Evolutionary conservation across 2,113 vertebrate genomes (phyloP), one percentile per base, ranked within the genome.

Genomic region (Hymenochirus boettgeri): DNA sequence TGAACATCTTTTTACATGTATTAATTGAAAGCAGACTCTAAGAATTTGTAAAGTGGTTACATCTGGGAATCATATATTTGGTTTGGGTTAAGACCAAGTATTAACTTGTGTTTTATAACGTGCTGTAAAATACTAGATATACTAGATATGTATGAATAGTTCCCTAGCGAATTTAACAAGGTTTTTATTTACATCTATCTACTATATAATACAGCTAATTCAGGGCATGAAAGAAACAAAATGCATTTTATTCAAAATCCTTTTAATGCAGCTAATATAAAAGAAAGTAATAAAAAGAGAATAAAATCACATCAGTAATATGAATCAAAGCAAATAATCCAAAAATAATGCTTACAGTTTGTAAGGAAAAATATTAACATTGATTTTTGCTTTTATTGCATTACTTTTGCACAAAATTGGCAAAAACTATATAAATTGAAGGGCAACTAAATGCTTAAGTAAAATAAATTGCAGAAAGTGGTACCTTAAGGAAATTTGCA

Each of bases 111-210:
- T 51, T 69, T 60, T 60, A 59, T 42, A 60, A 60, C 11, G 46
- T 51, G 57, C 65, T 53, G 33, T 67, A 59, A 67, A 66, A 59
- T 39, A 31, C 31, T 59, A 52, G 24, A 69, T 69, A 59, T 39
- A 31, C 31, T 59, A 52, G 24, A 69, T 69, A 69, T 52, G 47
- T n/a, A 59, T 47, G 29, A 59, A 67, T 42, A 31, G 24, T 21
- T 60, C 57, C 33, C 53, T 15, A 60, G 57, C 35, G 31, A 59
- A 26, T 59, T 25, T 19, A 51, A 58, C 10, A 51, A 58, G 59
- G 65, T n/a, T 42, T 50, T 22, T 57, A 31, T 35, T 22, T 58
- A 42, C 24, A 52, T 50, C n/a, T 57, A 31, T 35, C 21, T 58
- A 42, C 24, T 60, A 29, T 51, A 58, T 47, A 26, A 17, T 19